A percentile compares a stretch with the other conserved stretches of the same genome.
These are phyloP conservation scores for Bovichtus diacanthus DNA, from an alignment of 2,797 vertebrate species.

Conservation along the genomic window DNA sequence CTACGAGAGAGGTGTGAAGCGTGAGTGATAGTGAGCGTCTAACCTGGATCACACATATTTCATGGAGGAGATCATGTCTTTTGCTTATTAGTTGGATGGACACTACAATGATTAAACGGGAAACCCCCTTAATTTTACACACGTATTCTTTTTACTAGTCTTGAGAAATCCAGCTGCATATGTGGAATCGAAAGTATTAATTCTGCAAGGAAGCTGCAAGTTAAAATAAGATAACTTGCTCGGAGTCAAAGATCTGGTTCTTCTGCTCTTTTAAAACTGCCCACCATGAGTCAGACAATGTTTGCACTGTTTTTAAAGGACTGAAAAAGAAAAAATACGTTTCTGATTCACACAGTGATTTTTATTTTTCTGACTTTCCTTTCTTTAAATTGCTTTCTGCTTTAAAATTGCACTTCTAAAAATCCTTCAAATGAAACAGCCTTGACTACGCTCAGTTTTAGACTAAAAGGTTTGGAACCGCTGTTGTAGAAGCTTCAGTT, in stretches of 20 bases:
- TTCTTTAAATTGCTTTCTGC: neutral
- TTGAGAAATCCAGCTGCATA: neutral
- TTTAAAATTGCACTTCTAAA: neutral
- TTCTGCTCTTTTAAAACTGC: neutral
- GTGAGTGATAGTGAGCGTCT: neutral
- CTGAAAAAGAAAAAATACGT: neutral
- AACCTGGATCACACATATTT: neutral
- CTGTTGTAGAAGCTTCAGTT: neutral
- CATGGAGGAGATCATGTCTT: too few relatives aligned
- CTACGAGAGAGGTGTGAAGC: slow-evolving; percentile 65
- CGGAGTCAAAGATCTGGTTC: neutral
- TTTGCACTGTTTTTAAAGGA: neutral
- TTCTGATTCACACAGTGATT: neutral
- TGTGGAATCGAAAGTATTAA: too few relatives aligned
- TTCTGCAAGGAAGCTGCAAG: neutral
- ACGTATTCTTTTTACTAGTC: neutral
- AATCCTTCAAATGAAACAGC: neutral
- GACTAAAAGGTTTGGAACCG: neutral
- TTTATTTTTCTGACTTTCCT: neutral
- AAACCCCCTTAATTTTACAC: neutral
- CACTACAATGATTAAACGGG: neutral
- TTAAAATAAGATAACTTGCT: neutral
- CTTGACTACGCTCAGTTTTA: too few relatives aligned
- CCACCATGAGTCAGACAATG: neutral
- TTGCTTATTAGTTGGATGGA: too few relatives aligned